Evolutionary conservation across 2,113 vertebrate genomes (phyloP).

Genomic region (Thamnophis sirtalis): DNA sequence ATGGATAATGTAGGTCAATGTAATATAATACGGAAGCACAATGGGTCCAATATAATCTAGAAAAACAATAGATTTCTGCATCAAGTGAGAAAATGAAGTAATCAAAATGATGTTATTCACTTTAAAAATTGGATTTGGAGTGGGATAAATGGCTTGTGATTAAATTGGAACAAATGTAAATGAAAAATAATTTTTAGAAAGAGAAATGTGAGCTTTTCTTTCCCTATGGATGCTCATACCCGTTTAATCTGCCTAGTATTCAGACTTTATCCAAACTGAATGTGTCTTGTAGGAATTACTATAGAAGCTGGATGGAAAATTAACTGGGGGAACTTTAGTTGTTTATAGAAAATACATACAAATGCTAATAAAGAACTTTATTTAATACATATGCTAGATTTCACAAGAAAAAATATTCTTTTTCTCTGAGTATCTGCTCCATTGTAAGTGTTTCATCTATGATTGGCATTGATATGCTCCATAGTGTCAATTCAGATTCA

Average conservation of each 20-base stretch:
- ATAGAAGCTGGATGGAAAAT: constrained; percentile 50
- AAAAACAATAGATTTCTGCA: constrained; percentile 9
- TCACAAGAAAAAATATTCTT: constrained; percentile 51
- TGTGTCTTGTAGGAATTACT: constrained; percentile 65
- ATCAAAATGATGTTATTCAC: not conserved
- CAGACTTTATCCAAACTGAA: constrained; percentile 66
- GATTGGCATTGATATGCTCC: constrained; percentile 35
- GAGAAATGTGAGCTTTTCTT: constrained; percentile 61
- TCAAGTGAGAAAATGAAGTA: constrained; percentile 3
- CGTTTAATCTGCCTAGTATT: constrained; percentile 59
- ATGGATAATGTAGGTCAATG: not conserved
- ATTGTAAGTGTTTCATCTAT: constrained; percentile 58
- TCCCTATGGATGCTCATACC: constrained; percentile 50
- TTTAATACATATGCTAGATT: constrained; percentile 51
- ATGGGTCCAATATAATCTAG: not conserved
- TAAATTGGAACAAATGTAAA: constrained; percentile 58
- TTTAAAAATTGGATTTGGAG: constrained; percentile 50
- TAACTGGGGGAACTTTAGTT: constrained; percentile 55
- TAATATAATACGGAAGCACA: not conserved
- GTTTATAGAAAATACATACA: constrained; percentile 46
- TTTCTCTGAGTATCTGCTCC: constrained; percentile 55
- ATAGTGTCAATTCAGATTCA: constrained; percentile 35
- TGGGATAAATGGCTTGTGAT: constrained; percentile 43
- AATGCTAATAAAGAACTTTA: constrained; percentile 55
- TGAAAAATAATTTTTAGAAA: constrained; percentile 62